Conservation (phyloP, 2,113 vertebrate species). For the Spermophilus dauricus region DNA sequence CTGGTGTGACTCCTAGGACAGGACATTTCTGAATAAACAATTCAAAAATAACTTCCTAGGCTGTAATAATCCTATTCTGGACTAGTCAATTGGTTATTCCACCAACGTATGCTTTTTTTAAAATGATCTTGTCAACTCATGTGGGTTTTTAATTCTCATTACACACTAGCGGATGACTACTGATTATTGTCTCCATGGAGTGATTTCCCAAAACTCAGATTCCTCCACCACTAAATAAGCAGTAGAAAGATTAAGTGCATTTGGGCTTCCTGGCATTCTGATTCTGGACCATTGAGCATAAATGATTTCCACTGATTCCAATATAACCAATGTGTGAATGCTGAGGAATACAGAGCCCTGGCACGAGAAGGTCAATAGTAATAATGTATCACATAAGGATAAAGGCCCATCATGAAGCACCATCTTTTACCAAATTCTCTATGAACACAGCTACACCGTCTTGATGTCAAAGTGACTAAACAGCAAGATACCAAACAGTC, state of each 20-base stretch:
- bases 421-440: neutral
- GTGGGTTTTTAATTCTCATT: neutral
- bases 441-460: neutral
- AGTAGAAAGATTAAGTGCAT: neutral
- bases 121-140: neutral
- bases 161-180: neutral
- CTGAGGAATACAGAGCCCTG: neutral
- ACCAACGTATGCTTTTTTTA: neutral
- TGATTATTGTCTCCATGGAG: neutral
- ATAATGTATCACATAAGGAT: neutral
- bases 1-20: no score
- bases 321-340: neutral
- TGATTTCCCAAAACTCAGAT: neutral
- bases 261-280: neutral
- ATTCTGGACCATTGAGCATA: neutral
- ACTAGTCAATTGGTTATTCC: neutral
- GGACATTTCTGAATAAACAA: neutral
- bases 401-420: neutral
- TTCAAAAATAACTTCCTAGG: constrained; percentile 1
- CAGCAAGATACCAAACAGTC: neutral
- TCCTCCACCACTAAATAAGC: neutral
- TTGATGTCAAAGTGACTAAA: neutral
- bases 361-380: neutral
- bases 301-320: neutral
- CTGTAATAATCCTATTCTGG: neutral